These are phyloP conservation scores for Podargus strigoides DNA, from an alignment of 2,797 vertebrate species.

Conservation along the genomic window DNA sequence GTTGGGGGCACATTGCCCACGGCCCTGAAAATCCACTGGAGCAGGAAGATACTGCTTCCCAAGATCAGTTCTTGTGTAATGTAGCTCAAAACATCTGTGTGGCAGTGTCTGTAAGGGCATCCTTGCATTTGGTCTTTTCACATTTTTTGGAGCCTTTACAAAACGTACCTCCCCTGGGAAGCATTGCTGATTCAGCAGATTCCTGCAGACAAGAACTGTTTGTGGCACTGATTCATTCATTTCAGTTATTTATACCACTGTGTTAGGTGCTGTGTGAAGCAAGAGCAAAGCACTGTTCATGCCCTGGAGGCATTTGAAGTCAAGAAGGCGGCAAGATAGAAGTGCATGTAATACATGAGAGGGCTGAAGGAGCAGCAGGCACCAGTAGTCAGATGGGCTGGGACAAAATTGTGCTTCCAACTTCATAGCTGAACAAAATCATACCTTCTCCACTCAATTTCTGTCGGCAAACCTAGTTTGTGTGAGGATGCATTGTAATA, in stretches of 20 bases:
- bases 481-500: neutral
- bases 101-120: neutral
- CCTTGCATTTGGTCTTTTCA: neutral
- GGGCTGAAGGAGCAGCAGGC: neutral
- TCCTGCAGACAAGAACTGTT: constrained; percentile 38
- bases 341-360: neutral
- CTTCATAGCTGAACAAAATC: neutral
- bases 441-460: neutral
- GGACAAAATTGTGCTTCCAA: neutral
- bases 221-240: constrained; percentile 47
- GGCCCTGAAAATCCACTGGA: neutral
- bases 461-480: neutral
- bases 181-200: constrained; percentile 55
- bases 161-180: constrained; percentile 25
- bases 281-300: neutral
- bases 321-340: neutral
- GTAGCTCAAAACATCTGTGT: neutral
- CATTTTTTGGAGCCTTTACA: neutral
- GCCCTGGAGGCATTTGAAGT: constrained; percentile 25
- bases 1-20: accelerated
- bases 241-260: constrained; percentile 11
- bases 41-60: neutral
- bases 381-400: neutral
- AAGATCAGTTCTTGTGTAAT: neutral
- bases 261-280: constrained; percentile 22